Percentiles rank a stretch among this genome's conserved stretches.
phyloP scores from a whole-genome alignment of 2,113 vertebrate species.

The Paradoxurus hermaphroditus region DNA sequence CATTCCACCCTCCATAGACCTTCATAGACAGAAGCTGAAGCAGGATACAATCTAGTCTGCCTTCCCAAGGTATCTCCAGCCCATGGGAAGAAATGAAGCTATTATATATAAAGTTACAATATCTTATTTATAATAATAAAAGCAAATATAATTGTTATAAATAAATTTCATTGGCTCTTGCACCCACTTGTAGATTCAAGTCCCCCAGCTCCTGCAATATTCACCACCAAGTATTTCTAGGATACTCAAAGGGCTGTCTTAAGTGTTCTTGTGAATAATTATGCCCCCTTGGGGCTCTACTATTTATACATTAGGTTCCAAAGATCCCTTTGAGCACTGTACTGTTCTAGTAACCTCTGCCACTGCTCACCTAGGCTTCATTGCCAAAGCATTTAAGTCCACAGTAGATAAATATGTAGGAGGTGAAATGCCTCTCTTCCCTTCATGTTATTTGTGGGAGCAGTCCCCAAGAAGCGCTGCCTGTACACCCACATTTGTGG shows the following conservation, averaged over 20 bases:
- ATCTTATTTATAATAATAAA: background rate
- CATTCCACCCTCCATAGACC: background rate
- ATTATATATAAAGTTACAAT: background rate
- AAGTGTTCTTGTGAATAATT: background rate
- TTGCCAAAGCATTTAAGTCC: background rate
- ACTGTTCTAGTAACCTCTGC: background rate
- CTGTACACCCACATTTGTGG: background rate
- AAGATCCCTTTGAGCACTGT: background rate
- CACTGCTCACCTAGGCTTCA: background rate
- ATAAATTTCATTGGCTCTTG: background rate
- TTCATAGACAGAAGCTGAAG: background rate
- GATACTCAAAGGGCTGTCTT: background rate
- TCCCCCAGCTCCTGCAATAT: background rate
- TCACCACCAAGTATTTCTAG: background rate
- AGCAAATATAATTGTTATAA: background rate
- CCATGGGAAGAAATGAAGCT: background rate
- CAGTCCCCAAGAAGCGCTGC: background rate
- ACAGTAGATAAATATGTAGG: background rate
- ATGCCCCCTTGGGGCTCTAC: background rate
- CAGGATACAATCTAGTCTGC: background rate
- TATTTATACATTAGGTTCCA: background rate
- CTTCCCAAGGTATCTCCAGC: background rate
- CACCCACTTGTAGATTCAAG: background rate
- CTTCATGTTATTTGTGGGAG: background rate
- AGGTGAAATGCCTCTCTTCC: background rate